These are phyloP conservation scores for Papilio dardanus DNA, from an alignment of 1,140 invertebrate species.

Conservation along the genomic window DNA sequence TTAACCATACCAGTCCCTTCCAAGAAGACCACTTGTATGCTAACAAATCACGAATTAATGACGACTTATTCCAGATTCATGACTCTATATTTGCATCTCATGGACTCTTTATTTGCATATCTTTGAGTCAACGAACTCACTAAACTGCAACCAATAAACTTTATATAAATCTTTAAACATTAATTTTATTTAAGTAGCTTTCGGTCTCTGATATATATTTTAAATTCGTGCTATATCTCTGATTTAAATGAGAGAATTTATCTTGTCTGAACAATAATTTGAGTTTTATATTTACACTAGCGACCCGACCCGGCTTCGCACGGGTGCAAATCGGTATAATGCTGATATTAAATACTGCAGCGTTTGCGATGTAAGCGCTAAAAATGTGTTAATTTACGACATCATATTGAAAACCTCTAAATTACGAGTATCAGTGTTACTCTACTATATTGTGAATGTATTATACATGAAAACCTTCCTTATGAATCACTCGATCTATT, in stretches of 20 bases:
- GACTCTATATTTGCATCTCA: conserved; percentile 14
- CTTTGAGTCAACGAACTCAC: conserved; percentile 4
- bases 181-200: conserved; percentile 1
- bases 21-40: conserved; percentile 35
- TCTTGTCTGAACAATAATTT: not conserved
- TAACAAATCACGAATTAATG: conserved; percentile 21
- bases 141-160: conserved; percentile 13
- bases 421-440: no score
- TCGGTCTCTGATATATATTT: not conserved
- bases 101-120: conserved; percentile 11
- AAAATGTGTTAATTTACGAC: no score
- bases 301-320: no score
- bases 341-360: no score
- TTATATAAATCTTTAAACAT: not conserved
- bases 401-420: no score
- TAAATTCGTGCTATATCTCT: not conserved
- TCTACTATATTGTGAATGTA: no score
- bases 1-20: conserved; percentile 38
- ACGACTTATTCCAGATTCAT: not conserved
- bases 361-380: no score
- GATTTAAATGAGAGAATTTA: not conserved
- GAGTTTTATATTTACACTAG: no score
- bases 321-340: no score
- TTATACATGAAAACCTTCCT: no score
- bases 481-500: no score